A percentile compares a stretch with the other conserved stretches of the same genome.
Conservation (phyloP, 2,113 vertebrate species). For the Sander vitreus region DNA sequence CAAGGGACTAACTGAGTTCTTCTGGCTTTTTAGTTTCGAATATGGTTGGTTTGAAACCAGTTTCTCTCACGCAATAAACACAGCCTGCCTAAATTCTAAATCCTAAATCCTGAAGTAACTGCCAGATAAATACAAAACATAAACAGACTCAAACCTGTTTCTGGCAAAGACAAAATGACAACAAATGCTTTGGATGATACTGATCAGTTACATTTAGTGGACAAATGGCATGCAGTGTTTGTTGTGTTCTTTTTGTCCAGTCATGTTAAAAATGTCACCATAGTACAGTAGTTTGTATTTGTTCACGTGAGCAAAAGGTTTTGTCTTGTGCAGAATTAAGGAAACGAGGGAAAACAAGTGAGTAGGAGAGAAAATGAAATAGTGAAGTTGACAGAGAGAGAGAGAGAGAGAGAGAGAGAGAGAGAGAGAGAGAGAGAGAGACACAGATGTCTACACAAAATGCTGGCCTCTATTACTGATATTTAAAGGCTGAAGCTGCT, state of each 20-base stretch:
- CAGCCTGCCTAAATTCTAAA: neutral
- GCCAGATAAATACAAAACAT: no score
- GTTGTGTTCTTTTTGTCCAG: neutral
- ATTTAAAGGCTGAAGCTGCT: slow-evolving; percentile 31
- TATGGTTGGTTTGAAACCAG: neutral
- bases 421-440: neutral
- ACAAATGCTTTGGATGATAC: neutral
- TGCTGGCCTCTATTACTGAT: slow-evolving; percentile 23
- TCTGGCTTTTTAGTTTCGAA: neutral
- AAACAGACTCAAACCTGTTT: no score
- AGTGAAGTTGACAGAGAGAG: neutral
- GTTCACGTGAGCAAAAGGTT: neutral
- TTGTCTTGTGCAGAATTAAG: no score
- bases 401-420: neutral
- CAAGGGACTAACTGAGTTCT: neutral
- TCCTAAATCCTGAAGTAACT: no score
- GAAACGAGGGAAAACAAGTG: no score
- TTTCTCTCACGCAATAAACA: neutral
- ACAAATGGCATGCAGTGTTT: neutral
- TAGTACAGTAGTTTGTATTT: no score
- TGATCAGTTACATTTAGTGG: neutral
- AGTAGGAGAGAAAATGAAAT: neutral
- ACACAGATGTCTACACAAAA: slow-evolving; percentile 14
- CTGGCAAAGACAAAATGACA: no score
- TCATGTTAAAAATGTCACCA: neutral